Base-by-base conservation (phyloP, 2,888 invertebrate species). In the Notodromas monacha region DNA sequence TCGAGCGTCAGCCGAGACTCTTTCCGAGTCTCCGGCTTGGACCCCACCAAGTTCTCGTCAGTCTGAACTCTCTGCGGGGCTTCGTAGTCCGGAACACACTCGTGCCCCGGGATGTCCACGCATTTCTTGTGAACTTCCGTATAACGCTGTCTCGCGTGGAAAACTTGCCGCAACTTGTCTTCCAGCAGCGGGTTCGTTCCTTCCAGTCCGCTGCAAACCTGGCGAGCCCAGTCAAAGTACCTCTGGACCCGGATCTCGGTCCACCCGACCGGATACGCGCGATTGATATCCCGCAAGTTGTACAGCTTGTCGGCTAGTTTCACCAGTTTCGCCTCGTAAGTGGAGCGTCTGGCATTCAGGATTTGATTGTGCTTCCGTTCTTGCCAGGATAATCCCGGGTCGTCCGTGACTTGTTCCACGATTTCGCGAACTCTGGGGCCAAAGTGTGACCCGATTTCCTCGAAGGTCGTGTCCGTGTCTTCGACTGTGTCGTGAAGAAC, bases 281-380 rank as follows among this genome's bases (percentile, higher is more conserved):
- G 13, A 8, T 12, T 16, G 3, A 34, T 12, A 34, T 27, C 14
- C 29, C 69, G 48, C 10, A 76, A 50, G 48, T 76, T 74, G 44
- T 74, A 67, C 36, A 74, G 51, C 45, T 74, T 74, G 48, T 76
- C 74, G 0, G 72, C 73, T 37, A 76, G 47, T 45, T 65, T 68
- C 0, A 76, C 65, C 14, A 72, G 48, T 43, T 70, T 72, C 0
- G 72, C 72, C 43, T 60, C 52, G 8, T 43, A 38, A 36, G 59
- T 61, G 2, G 49, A 42, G 3, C 43, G 44, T 1, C 53, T 45
- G 0, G 68, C 65, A 43, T 64, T 55, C 16, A 50, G 51, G 35
- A 72, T 61, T 50, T 46, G 69, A 13, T 61, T 40, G 6, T 49
- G 46, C 49, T 73, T 63, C 14, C 73, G 49, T 37, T 58, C 58